Base-by-base conservation (phyloP, 2,797 vertebrate species). In the Phrynocephalus vlangalii region DNA sequence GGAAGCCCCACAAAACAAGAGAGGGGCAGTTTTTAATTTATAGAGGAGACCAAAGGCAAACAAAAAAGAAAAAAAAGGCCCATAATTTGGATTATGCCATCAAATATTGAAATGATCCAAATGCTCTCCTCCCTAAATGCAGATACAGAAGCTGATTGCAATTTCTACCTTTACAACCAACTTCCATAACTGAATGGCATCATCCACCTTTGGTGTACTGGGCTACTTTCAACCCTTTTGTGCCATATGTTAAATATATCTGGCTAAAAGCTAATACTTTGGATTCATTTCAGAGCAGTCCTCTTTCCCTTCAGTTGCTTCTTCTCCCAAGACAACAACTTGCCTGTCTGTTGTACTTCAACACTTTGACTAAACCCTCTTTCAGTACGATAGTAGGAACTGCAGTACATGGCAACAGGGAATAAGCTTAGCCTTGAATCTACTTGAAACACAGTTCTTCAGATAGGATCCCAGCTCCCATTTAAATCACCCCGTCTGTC, bases 141-240 rank as follows among this genome's bases (percentile, higher is more conserved):
- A 83, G 86, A 76, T 30, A 84, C 75, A 60, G 82, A 92, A 87
- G 87, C 90, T 76, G 87, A 71, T 90, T 86, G 66, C 89, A 92
- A 91, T 87, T 91, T 89, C 0, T 52, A 82, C 91, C 91, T 90
- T 91, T 92, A 88, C 92, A 91, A 79, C 90, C 87, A 76, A 80
- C 82, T 92, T 92, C 89, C 77, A 91, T 92, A 93, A 91, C 90
- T 92, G 92, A 94, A 92, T 93, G 91, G 83, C 93, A 91, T 90
- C 95, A 88, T 92, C 92, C 93, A 92, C 92, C 87, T 85, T 89
- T 89, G 87, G 86, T 91, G 88, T 83, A 67, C 92, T 91, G 93
- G 90, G 84, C 81, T 79, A 86, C 91, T 89, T 93, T 92, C 88
- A 94, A 89, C 77, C 86, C 44, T 0, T 80, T 70, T 82, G 84